These are phyloP conservation scores for Trachythela sp. DNA, from an alignment of 64 coral and sea anemone genomes.

Conservation along the genomic window DNA sequence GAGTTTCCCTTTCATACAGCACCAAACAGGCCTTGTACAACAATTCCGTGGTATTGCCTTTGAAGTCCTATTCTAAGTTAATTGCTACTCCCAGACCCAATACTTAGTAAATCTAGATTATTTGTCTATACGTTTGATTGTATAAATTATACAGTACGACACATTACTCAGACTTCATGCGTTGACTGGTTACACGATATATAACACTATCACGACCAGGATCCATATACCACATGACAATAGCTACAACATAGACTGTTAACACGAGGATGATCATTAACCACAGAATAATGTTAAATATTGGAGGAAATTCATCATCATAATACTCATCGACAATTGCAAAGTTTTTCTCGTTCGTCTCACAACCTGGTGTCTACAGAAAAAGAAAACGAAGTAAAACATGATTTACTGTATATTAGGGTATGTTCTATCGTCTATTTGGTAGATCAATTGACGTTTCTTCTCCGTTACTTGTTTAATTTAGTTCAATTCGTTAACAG, in stretches of 20 bases:
- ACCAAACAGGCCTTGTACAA: too few species aligned
- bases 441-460: too few species aligned
- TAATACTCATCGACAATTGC: conserved; percentile 43
- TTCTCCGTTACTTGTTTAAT: too few species aligned
- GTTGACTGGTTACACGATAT: conserved; percentile 92
- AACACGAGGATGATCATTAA: conserved; percentile 56
- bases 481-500: too few species aligned
- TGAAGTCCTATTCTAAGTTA: too few species aligned
- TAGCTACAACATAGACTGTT: conserved; percentile 55
- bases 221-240: conserved; percentile 94
- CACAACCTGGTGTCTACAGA: not conserved
- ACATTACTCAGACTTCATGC: conserved; percentile 72
- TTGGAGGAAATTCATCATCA: conserved; percentile 60
- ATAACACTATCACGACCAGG: conserved; percentile 94
- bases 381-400: not conserved
- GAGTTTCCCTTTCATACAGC: too few species aligned
- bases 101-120: too few species aligned
- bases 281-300: conserved; percentile 95
- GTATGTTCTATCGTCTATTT: too few species aligned
- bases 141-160: not conserved
- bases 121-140: not conserved
- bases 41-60: too few species aligned
- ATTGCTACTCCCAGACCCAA: too few species aligned
- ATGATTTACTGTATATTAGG: too few species aligned
- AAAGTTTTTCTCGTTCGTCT: not conserved